phyloP scores from a whole-genome alignment of 2,113 vertebrate species.

The Rhinichthys klamathensis region DNA sequence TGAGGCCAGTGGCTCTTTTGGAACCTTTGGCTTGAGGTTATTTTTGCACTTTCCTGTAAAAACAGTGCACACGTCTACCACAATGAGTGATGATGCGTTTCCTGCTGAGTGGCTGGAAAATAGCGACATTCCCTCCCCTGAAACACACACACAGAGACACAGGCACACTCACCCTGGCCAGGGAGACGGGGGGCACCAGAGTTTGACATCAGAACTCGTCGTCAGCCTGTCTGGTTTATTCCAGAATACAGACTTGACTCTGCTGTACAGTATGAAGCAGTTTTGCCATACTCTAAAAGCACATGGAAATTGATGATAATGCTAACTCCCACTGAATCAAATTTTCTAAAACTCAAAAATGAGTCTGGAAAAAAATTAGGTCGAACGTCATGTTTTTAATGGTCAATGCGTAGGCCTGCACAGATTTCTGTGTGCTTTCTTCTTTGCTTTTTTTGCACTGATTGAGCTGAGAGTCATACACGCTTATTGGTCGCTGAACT shows the following conservation, averaged over 20 bases:
- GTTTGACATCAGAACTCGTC: conserved; percentile 16
- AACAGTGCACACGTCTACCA: conserved; percentile 82
- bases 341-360: background rate
- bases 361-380: background rate
- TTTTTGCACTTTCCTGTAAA: conserved; percentile 99
- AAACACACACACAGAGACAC: conserved; percentile 68
- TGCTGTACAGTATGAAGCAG: background rate
- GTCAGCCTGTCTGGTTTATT: conserved; percentile 21
- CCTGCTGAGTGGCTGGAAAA: conserved; percentile 93
- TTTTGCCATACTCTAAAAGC: background rate
- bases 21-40: conserved; percentile 80
- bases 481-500: background rate
- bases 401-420: background rate
- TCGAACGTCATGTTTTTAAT: background rate
- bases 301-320: background rate
- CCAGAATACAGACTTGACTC: background rate
- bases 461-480: background rate
- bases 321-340: background rate
- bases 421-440: background rate
- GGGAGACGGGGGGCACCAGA: background rate
- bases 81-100: conserved; percentile 97
- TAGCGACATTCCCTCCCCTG: conserved; percentile 87
- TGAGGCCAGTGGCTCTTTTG: conserved; percentile 53
- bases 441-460: background rate
- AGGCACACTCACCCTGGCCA: conserved; percentile 25